Percentiles rank a stretch among this genome's conserved stretches.
These are phyloP conservation scores for Macroteleia sp. DNA, from an alignment of 2,888 invertebrate genomes.

Conservation along the genomic window DNA sequence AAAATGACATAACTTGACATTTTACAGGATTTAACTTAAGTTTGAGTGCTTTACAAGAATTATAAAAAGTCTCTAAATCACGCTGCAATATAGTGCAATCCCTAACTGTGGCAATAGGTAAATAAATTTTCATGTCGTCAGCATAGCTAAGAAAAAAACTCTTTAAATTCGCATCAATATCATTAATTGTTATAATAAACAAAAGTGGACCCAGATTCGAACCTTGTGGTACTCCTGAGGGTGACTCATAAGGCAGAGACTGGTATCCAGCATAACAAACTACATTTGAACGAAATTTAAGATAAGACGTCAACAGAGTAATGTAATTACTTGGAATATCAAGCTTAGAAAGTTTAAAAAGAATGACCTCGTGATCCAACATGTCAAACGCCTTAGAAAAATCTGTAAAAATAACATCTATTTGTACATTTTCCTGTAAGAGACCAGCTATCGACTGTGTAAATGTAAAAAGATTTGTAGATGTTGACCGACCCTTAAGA, in stretches of 20 bases:
- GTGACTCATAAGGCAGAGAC: background rate
- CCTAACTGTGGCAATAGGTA: background rate
- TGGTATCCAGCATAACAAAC: background rate
- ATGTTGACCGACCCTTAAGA: background rate
- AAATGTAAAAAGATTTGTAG: background rate
- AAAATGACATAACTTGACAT: too few relatives aligned
- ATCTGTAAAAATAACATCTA: background rate
- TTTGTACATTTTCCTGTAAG: background rate
- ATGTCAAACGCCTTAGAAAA: background rate
- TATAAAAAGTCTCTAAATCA: background rate
- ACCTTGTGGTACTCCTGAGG: conserved; percentile 1
- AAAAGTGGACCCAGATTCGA: conserved; percentile 1
- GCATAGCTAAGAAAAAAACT: background rate
- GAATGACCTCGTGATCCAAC: background rate
- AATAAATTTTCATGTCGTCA: conserved; percentile 1
- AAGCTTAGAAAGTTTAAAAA: background rate
- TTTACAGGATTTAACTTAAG: too few relatives aligned
- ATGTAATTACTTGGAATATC: background rate
- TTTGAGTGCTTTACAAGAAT: too few relatives aligned
- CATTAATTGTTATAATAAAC: conserved; percentile 6
- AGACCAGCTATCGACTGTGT: background rate
- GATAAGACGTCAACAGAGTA: background rate
- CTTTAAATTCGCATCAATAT: background rate
- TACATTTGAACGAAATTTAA: background rate
- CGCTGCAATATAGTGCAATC: background rate